Evolutionary conservation across 2,888 invertebrate genomes (phyloP).

Genomic region (Drosophila diplacantha): DNA sequence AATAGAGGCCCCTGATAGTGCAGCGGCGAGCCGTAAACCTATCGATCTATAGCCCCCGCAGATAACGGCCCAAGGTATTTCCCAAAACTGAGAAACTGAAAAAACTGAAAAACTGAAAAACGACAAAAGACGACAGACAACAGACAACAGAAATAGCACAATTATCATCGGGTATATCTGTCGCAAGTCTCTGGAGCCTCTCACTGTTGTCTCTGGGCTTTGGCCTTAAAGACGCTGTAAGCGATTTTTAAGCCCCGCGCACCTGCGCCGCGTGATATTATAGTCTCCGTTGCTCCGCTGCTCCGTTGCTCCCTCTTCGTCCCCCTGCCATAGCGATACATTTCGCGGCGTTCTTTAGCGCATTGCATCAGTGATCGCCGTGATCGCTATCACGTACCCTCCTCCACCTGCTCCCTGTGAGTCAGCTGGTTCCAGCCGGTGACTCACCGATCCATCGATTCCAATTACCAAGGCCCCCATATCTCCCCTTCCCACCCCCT

Average conservation of each 20-base stretch:
- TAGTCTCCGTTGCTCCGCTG: conserved; percentile 7
- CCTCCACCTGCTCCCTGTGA: conserved; percentile 14
- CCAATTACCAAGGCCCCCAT: conserved; percentile 21
- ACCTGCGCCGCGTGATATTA: conserved; percentile 58
- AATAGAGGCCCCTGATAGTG: conserved; percentile 28
- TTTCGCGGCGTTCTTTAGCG: conserved; percentile 11
- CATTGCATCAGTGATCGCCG: conserved; percentile 33
- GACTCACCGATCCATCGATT: conserved; percentile 11
- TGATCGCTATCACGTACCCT: conserved; percentile 36
- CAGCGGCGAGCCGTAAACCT: conserved; percentile 40
- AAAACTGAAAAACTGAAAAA: neutral
- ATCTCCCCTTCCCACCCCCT: conserved; percentile 12
- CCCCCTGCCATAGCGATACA: conserved; percentile 3
- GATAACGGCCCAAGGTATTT: conserved; percentile 31
- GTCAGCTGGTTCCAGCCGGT: conserved; percentile 13
- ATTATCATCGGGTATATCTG: conserved; percentile 19
- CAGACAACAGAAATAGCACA: conserved; percentile 6
- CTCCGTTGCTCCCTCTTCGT: neutral
- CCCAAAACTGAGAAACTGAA: neutral
- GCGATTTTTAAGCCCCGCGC: conserved; percentile 65
- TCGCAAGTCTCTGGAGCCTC: conserved; percentile 11
- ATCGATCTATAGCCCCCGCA: conserved; percentile 42
- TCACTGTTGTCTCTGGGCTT: conserved; percentile 46
- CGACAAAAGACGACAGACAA: neutral
- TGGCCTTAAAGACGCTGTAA: conserved; percentile 66